Evolutionary conservation across 2,888 invertebrate genomes (phyloP), one percentile per base, ranked within the genome.

Genomic region (Tridacna crocea): DNA sequence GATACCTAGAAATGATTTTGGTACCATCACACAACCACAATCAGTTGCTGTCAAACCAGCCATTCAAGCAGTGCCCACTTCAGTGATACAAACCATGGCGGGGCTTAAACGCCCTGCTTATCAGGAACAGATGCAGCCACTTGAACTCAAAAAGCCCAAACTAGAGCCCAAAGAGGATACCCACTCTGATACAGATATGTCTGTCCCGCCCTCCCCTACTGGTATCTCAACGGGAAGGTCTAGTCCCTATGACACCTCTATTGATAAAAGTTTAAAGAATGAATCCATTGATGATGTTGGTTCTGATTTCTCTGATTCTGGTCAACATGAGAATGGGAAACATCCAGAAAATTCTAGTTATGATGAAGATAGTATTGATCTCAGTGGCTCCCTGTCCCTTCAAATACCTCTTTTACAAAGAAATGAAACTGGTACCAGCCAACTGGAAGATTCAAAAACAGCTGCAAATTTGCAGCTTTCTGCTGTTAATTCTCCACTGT

Each of bases 361-460:
- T 26, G 79, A 83, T 51, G 66, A 63, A 13, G 83, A 84, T 46
- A 89, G 88, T 36, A 88, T 91, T 17, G 88, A 87, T 47, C 84
- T 92, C 51, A 90, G 88, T 51, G 87, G 92, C 72, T 92, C 92
- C 1, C 85, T 92, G 19, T 91, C 83, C 19, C 83, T 93, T 24
- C 90, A 92, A 1, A 90, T 93, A 36, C 91, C 92, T 48, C 76
- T 36, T 48, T 61, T 79, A 1, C 22, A 11, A 19, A n/a, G 27
- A 51, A n/a, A 47, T 48, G 66, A 76, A 61, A 17, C 13, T 46
- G 70, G 70, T 24, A 51, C 26, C 70, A 70, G 24, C 22, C 47
- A 46, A 11, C 19, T 22, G 36, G 22, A 22, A 17, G 70, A 70
- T 70, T 70, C 70, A 70, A 70, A 70, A 51, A 8, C 46, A 48